Evolutionary conservation across 1,140 invertebrate species (phyloP), one percentile per base, ranked within the genome.

Genomic region (Nomia melanderi): DNA sequence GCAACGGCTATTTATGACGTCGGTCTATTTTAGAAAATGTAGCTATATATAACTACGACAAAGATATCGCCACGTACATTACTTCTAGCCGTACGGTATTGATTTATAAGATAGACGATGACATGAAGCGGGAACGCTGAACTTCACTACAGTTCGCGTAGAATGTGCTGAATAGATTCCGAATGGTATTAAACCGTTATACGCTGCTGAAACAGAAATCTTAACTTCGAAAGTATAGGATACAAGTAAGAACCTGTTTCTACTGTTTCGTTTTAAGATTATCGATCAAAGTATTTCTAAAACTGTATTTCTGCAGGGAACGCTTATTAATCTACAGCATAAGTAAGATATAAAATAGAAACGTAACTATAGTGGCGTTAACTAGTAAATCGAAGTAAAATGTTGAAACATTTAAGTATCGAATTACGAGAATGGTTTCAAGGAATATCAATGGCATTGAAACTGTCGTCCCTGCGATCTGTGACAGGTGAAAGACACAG

Each of bases 21-120:
- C 44, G 53, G 39, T 47, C 64, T 47, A 44, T 69, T 76, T 76
- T 76, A 76, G 73, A 69, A 67, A 69, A 69, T 75, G 31, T 0
- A 2, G 11, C 73, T 76, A 76, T 76, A 59, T 76, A 76, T 76
- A 76, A 27, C 36, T 9, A 14, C 39, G 29, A 23, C 27, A 33
- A 69, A 64, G 73, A 67, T 76, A 76, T 76, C 67, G 54, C 64
- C 64, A 69, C 54, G 53, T 76, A 67, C 23, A 47, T 76, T 76
- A 76, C 59, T 59, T 69, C 73, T 27, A 69, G 54, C 63, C 20
- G 9, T 12, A 23, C 11, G 7, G 25, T 76, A 76, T 76, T 27
- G 73, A 76, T 76, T 59, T 3, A 23, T 0, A 17, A 6, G 53
- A 36, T 76, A 47, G 7, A 8, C 39, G 39, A 59, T 36, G 73